Evolutionary conservation across 2,113 vertebrate species (phyloP), one percentile per base, ranked within the genome.

Genomic region (Xiphias gladius): DNA sequence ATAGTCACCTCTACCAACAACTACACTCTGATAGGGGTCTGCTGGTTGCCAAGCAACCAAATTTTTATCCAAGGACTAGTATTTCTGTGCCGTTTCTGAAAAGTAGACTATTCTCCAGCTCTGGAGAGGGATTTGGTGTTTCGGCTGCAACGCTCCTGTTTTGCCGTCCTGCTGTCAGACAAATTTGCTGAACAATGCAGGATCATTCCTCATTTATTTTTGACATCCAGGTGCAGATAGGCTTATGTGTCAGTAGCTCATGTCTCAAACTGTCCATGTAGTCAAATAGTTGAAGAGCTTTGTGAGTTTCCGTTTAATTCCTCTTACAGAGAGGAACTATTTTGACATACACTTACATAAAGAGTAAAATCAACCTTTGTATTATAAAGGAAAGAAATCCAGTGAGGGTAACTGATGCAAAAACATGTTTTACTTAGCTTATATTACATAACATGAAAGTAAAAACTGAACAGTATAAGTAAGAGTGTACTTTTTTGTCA

Each of bases 31-130:
- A 63, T 32, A 9, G 43, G 67, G 64, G 76, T 82, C 67, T 81
- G 54, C 30, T 69, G 68, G 91, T 93, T 94, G 87, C 87, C 85
- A 85, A 80, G 92, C 82, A 88, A 91, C 86, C 5, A 0, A 13
- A 9, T 75, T 89, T 90, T 80, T 58, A 73, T 68, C 37, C 19
- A 37, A 81, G 72, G 52, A 74, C 37, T 9, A 24, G 73, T 64
- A 50, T 76, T 77, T 68, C 7, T 41, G 28, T 65, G 57, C 50
- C 1, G 1, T 79, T 43, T 69, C 22, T 83, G 68, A 70, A 66
- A 79, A 88, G 61, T 43, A 46, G 11, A 64, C 24, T 72, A 35
- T 81, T 79, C n/a, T 70, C 66, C 5, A 30, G 35, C 41, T 52
- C 22, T 62, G 4, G 4, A 64, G 30, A 39, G 30, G 22, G n/a